A percentile compares a stretch with the other conserved stretches of the same genome.
These are phyloP conservation scores for Periplaneta americana DNA, from an alignment of 1,140 invertebrate species.

Conservation along the genomic window DNA sequence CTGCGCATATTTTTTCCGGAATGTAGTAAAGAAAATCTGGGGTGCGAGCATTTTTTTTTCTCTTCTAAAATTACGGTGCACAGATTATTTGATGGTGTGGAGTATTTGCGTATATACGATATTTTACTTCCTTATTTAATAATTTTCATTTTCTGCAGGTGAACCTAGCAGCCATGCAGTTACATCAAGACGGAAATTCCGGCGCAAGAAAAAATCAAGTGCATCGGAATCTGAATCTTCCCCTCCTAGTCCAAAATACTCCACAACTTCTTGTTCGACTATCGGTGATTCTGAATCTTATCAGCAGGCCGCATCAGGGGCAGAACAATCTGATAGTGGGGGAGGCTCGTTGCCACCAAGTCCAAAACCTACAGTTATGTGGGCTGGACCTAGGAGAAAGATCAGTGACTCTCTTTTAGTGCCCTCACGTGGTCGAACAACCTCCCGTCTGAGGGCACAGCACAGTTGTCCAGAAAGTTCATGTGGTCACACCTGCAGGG, in stretches of 20 bases:
- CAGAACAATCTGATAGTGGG: neutral
- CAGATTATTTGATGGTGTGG: too few species aligned
- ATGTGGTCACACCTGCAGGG: neutral
- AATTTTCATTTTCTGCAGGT: neutral
- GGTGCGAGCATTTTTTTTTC: too few species aligned
- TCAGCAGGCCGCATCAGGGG: neutral
- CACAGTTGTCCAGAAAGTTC: conserved; percentile 11
- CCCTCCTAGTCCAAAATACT: conserved; percentile 16
- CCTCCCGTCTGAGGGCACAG: conserved; percentile 4
- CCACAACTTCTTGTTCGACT: neutral
- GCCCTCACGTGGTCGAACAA: conserved; percentile 1
- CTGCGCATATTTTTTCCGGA: too few species aligned
- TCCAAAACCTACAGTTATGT: conserved; percentile 4
- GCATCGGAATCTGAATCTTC: conserved; percentile 15
- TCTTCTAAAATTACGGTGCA: too few species aligned
- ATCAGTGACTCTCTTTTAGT: conserved; percentile 18
- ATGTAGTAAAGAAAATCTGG: too few species aligned
- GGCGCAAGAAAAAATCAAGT: conserved; percentile 17
- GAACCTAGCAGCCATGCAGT: conserved; percentile 2
- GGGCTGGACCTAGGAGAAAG: conserved; percentile 11
- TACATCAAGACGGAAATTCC: neutral
- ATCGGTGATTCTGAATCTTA: neutral
- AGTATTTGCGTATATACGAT: too few species aligned
- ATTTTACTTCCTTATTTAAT: too few species aligned
- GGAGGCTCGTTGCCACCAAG: conserved; percentile 13